Percentiles rank a stretch among this genome's conserved stretches.
phyloP scores from a whole-genome alignment of 2,113 vertebrate species.

The Ptilonorhynchus violaceus region DNA sequence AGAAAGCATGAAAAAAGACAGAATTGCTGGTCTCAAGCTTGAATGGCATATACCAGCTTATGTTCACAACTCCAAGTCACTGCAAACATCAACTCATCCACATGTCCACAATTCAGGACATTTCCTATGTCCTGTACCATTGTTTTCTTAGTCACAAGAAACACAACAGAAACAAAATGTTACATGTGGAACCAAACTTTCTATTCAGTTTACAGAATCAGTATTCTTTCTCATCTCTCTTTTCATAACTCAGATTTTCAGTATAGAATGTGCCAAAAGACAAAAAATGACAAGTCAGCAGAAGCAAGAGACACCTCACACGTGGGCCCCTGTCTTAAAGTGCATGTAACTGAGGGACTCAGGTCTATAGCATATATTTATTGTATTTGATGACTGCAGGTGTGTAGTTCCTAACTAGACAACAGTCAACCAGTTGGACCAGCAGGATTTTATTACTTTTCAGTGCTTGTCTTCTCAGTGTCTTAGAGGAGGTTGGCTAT shows the following conservation, averaged over 20 bases:
- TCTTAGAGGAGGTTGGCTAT: not conserved
- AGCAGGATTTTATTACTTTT: not conserved
- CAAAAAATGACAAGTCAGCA: not conserved
- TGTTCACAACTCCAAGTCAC: not conserved
- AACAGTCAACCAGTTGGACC: not conserved
- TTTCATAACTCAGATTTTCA: not conserved
- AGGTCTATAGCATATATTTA: not conserved
- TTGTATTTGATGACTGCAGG: not conserved
- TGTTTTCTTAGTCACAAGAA: not conserved
- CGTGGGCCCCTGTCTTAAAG: not conserved
- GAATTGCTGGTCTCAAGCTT: not conserved
- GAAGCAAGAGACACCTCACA: not conserved
- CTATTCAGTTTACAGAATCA: not conserved
- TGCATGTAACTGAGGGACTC: not conserved
- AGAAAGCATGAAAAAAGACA: not conserved
- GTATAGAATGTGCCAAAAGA: not conserved
- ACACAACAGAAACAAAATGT: not conserved
- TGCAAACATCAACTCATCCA: not conserved
- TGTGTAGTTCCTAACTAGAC: not conserved
- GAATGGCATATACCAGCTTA: not conserved
- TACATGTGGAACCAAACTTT: not conserved
- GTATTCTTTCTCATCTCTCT: not conserved
- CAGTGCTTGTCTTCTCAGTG: not conserved
- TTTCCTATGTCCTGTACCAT: not conserved
- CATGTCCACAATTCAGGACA: not conserved